These are phyloP conservation scores for Kryptopterus vitreolus DNA, from an alignment of 2,797 vertebrate genomes.

Conservation along the genomic window DNA sequence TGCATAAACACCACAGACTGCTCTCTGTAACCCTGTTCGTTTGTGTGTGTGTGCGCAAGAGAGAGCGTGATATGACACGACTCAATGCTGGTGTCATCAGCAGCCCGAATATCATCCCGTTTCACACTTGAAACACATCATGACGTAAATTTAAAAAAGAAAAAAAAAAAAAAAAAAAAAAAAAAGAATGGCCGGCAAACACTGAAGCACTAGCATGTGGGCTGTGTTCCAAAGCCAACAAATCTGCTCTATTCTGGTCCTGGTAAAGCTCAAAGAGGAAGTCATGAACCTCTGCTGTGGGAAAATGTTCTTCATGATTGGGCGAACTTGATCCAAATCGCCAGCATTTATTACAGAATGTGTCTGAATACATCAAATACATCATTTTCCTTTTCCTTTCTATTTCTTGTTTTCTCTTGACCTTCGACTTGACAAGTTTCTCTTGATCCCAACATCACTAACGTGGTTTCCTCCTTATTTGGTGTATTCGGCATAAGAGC, in stretches of 20 bases:
- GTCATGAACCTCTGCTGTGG: conserved; percentile 53
- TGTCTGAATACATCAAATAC: too few relatives aligned
- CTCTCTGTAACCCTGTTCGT: background rate
- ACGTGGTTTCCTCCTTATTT: too few relatives aligned
- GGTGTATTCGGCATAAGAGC: too few relatives aligned
- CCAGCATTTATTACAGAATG: too few relatives aligned
- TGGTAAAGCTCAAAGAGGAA: conserved; percentile 54
- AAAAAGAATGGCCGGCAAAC: background rate
- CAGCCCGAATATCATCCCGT: background rate
- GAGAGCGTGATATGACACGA: background rate
- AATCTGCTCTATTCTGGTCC: conserved; percentile 44
- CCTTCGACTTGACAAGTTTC: too few relatives aligned
- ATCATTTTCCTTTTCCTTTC: too few relatives aligned
- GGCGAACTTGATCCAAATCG: conserved; percentile 51
- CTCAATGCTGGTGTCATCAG: background rate
- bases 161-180: background rate
- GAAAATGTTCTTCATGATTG: conserved; percentile 65
- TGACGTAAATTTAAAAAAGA: too few relatives aligned
- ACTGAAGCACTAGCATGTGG: conserved; percentile 17
- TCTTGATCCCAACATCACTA: too few relatives aligned
- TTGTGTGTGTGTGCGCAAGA: background rate
- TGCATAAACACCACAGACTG: background rate
- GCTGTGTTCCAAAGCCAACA: conserved; percentile 49
- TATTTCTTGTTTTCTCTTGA: too few relatives aligned
- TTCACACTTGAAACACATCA: background rate